These are phyloP conservation scores for Podiceps cristatus DNA, from an alignment of 2,113 vertebrate species.

Conservation along the genomic window DNA sequence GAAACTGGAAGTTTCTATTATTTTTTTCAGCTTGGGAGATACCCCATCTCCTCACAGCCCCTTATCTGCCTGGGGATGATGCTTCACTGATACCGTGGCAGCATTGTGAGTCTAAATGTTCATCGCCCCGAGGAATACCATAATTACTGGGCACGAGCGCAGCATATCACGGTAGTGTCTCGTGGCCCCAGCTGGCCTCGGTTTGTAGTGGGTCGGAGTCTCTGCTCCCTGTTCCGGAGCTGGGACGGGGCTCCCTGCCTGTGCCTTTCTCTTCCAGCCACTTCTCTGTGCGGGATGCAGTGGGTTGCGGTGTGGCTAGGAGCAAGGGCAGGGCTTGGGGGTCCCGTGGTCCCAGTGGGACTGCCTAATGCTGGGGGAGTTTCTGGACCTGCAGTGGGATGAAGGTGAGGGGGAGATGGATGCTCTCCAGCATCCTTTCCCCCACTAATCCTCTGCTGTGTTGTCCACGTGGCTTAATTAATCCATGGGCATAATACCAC, in stretches of 20 bases:
- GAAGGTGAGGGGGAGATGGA: not conserved
- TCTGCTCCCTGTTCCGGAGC: not conserved
- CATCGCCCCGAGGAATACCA: not conserved
- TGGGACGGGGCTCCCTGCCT: not conserved
- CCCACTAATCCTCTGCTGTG: not conserved
- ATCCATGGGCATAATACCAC: accelerated
- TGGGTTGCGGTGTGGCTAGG: not conserved
- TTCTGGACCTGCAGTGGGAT: not conserved
- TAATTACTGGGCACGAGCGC: not conserved
- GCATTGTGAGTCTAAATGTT: not conserved
- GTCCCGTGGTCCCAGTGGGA: accelerated
- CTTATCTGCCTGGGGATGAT: accelerated
- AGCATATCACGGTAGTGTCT: not conserved
- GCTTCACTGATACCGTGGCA: not conserved
- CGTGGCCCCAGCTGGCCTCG: not conserved
- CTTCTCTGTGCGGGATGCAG: not conserved
- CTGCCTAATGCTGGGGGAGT: not conserved
- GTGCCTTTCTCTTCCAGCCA: not conserved
- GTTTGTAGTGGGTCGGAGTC: not conserved
- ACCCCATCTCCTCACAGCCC: not conserved
- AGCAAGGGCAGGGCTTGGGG: not conserved
- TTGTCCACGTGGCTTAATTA: not conserved
- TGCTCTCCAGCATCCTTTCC: not conserved
- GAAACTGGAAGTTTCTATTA: not conserved
- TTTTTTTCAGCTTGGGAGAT: not conserved